Evolutionary conservation across 2,113 vertebrate genomes (phyloP).

Genomic region (Craseonycteris thonglongyai): DNA sequence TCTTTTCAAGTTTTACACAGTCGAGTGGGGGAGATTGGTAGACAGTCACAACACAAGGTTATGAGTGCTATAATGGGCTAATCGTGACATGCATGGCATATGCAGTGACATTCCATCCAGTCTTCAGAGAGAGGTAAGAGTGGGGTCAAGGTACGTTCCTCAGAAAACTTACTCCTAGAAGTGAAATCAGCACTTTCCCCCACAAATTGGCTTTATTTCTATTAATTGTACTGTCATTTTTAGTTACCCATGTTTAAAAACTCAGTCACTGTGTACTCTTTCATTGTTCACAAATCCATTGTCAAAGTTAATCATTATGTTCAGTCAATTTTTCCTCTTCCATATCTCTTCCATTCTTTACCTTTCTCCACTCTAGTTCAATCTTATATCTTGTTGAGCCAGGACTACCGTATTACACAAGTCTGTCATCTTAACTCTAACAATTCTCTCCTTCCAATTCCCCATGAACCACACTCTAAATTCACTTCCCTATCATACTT

Average conservation of each 20-base stretch:
- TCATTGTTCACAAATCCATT: not conserved
- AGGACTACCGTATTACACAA: not conserved
- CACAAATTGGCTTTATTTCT: not conserved
- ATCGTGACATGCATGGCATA: not conserved
- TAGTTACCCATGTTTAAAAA: not conserved
- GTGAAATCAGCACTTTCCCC: not conserved
- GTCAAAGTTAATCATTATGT: not conserved
- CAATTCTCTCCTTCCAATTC: not conserved
- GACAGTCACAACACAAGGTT: not conserved
- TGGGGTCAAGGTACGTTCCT: not conserved
- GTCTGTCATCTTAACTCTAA: not conserved
- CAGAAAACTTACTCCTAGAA: not conserved
- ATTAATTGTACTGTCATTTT: not conserved
- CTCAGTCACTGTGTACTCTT: not conserved
- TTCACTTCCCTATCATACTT: not conserved
- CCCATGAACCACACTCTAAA: not conserved
- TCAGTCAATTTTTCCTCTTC: not conserved
- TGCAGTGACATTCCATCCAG: not conserved
- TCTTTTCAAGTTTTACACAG: not conserved
- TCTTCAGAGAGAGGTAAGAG: not conserved
- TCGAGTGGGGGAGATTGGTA: not conserved
- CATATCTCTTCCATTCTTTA: not conserved
- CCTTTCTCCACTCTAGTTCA: not conserved
- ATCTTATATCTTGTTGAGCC: not conserved
- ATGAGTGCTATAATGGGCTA: not conserved